Evolutionary conservation across 92 coral and sea anemone genomes (phyloP), one percentile per base, ranked within the genome.

Genomic region (Diadumene lineata): DNA sequence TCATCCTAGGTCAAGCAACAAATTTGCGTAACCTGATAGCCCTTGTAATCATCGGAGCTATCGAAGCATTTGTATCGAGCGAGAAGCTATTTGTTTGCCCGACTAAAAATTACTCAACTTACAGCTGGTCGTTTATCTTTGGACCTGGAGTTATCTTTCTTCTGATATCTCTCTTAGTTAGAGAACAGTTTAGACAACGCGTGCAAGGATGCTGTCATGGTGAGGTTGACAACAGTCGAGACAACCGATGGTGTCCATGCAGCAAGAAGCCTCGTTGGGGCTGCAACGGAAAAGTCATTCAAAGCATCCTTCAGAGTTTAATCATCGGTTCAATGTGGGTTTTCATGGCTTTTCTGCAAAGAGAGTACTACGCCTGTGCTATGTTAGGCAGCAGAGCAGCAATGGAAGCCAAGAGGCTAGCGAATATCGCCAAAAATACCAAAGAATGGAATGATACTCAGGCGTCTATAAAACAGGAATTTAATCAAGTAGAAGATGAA

Each of bases 171-270:
- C 66, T 89, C 10, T 76, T 89, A 17, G 79, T 89, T 24, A 82
- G 81, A 77, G 81, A 71, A 31, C 84, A 68, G 18, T 88, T 88
- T 64, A 85, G 93, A 87, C 60, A 85, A 24, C 31, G 73, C 1
- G 85, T 83, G 26, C 86, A 83, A 33, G 93, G 93, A 23, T 89
- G 93, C 68, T 88, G 92, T 48, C 78, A 76, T 81, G 73, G 80
- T 17, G 84, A 84, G 48, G 60, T 28, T 3, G 68, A 65, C 31
- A 69, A 79, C 31, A 76, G 28, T 38, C 81, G 70, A 68, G 81
- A 85, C 13, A 72, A 38, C 32, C 81, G 74, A 13, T 78, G 53
- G 64, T 88, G 83, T 11, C 83, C 81, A 24, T 88, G 86, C 50
- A 3, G n/a, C 3, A 9, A 13, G 19, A 3, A 16, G 6, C 94